Percentiles rank a stretch among this genome's conserved stretches.
phyloP scores from a whole-genome alignment of 2,797 vertebrate genomes.

The Diglossa cyanea region DNA sequence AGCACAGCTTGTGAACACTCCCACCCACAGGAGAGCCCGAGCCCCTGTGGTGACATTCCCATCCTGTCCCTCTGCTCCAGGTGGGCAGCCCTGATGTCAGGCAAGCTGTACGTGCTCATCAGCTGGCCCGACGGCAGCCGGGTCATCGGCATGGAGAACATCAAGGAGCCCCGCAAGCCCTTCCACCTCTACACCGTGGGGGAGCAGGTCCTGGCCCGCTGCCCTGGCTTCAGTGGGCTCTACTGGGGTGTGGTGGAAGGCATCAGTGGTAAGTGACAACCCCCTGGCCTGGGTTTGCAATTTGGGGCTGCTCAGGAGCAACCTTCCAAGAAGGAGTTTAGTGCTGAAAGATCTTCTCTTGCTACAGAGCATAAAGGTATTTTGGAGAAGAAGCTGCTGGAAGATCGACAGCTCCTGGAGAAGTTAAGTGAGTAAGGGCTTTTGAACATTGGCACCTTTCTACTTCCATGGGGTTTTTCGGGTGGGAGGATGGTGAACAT shows the following conservation, averaged over 20 bases:
- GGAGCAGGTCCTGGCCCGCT: conserved; percentile 60
- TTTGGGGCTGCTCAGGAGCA: neutral
- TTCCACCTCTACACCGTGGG: conserved; percentile 46
- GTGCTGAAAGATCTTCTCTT: neutral
- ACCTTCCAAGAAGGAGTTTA: neutral
- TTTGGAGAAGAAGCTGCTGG: conserved; percentile 58
- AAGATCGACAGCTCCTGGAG: conserved; percentile 51
- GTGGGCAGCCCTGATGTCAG: neutral
- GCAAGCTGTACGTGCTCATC: conserved; percentile 56
- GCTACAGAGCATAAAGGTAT: conserved; percentile 43
- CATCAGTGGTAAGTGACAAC: conserved; percentile 41
- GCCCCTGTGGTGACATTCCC: neutral
- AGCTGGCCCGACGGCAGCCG: conserved; percentile 59
- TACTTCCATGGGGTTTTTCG: neutral
- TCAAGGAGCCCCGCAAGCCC: conserved; percentile 64
- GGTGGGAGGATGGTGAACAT: neutral
- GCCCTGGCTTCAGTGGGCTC: conserved; percentile 42
- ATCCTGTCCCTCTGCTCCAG: neutral
- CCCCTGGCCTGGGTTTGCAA: neutral
- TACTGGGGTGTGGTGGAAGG: conserved; percentile 62
- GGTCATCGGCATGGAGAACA: conserved; percentile 62
- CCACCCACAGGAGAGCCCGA: neutral
- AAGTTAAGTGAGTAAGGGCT: conserved; percentile 43
- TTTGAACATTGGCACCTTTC: neutral
- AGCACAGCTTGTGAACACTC: rapidly evolving